phyloP scores from a whole-genome alignment of 2,113 vertebrate genomes.

The Alces alces region DNA sequence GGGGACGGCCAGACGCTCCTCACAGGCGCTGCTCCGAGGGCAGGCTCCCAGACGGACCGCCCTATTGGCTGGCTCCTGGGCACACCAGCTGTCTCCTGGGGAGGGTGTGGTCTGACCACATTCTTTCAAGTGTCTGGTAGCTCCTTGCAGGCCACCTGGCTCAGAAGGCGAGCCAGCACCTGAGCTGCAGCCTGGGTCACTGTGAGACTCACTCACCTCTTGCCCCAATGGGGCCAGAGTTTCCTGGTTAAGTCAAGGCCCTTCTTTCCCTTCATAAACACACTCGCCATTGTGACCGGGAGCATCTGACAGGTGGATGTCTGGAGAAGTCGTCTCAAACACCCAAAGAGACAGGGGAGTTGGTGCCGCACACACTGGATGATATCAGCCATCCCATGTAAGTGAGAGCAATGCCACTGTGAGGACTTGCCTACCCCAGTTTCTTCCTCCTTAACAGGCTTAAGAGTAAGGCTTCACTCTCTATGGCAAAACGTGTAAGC shows the following conservation, averaged over 20 bases:
- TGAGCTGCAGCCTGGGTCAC: neutral
- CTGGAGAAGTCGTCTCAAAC: neutral
- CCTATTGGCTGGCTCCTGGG: neutral
- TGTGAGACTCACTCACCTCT: neutral
- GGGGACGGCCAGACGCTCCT: constrained; percentile 7
- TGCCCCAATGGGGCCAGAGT: neutral
- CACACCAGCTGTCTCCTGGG: neutral
- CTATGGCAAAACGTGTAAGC: neutral
- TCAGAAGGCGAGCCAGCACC: neutral
- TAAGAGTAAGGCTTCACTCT: neutral
- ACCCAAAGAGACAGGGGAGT: neutral
- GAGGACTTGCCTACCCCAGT: constrained; percentile 34
- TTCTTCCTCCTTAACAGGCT: neutral
- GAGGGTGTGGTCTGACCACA: constrained; percentile 52
- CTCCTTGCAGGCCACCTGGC: constrained; percentile 40
- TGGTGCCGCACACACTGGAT: neutral
- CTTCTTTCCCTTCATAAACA: neutral
- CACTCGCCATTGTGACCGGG: neutral
- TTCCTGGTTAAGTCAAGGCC: neutral
- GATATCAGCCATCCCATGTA: neutral
- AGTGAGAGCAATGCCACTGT: neutral
- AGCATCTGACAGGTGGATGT: neutral
- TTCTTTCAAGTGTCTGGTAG: constrained; percentile 54
- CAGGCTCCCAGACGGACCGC: neutral
- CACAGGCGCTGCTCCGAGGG: neutral